phyloP scores from a whole-genome alignment of 2,888 invertebrate genomes.

The Oscheius sp. region DNA sequence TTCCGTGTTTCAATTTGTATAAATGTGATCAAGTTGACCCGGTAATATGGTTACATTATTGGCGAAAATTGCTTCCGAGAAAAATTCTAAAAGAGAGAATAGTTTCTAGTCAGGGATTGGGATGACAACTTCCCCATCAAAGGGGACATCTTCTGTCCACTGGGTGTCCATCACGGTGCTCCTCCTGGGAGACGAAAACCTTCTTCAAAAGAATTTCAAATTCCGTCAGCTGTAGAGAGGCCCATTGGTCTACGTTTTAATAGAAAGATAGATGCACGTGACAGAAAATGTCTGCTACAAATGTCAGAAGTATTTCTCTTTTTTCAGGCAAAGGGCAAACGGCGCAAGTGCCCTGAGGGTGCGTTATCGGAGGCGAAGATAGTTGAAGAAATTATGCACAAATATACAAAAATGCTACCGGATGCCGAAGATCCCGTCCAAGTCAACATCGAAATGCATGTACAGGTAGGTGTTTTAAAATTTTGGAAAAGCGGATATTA shows the following conservation, averaged over 20 bases:
- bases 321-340: conserved; percentile 60
- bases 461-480: conserved; percentile 57
- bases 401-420: conserved; percentile 73
- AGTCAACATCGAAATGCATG: conserved; percentile 71
- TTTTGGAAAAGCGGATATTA: background rate
- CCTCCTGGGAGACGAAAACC: background rate
- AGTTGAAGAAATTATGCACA: conserved; percentile 64
- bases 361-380: conserved; percentile 69
- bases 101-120: background rate
- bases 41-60: too few species aligned
- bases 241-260: conserved; percentile 14
- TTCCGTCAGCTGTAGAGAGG: conserved; percentile 21
- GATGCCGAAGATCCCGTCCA: conserved; percentile 69
- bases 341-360: conserved; percentile 69
- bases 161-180: background rate
- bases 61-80: too few species aligned
- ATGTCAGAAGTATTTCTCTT: conserved; percentile 21
- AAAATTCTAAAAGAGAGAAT: background rate
- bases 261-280: conserved; percentile 20
- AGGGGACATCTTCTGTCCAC: background rate
- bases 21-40: too few species aligned
- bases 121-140: conserved; percentile 25
- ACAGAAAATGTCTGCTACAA: background rate
- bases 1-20: conserved; percentile 32
- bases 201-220: background rate